Evolutionary conservation across 2,888 invertebrate species (phyloP).

Genomic region (Trilocha varians): DNA sequence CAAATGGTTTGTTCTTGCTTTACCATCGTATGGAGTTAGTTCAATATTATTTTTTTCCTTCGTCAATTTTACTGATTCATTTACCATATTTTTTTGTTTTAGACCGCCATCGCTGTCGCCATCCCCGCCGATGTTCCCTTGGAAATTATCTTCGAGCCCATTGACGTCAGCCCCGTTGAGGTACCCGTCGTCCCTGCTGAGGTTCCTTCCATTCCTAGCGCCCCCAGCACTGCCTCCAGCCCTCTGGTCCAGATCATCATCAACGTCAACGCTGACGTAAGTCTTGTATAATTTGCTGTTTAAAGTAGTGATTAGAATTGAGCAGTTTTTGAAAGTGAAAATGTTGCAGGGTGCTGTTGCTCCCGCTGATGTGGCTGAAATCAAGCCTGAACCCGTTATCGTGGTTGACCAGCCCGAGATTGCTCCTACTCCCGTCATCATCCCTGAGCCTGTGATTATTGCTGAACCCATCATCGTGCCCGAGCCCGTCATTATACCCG

Average conservation of each 20-base stretch:
- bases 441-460: no score
- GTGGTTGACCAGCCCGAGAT: no score
- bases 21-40: no score
- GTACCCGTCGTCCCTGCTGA: conserved; percentile 14
- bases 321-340: background rate
- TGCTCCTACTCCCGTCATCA: conserved; percentile 1
- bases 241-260: conserved; percentile 30
- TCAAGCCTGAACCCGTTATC: no score
- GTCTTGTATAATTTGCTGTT: no score
- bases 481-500: background rate
- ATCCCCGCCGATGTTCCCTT: conserved; percentile 19
- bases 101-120: conserved; percentile 8
- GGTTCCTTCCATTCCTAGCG: no score
- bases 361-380: no score
- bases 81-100: no score
- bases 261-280: conserved; percentile 19
- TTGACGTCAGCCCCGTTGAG: conserved; percentile 9
- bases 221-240: conserved; percentile 14
- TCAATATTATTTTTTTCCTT: no score
- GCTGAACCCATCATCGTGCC: no score
- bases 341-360: background rate
- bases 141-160: conserved; percentile 13
- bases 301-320: background rate
- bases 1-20: no score
- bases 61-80: no score